Percentiles rank a stretch among this genome's conserved stretches.
Conservation (phyloP, 37 sponge, comb jelly and placozoan species). For the Beroe ovata region DNA sequence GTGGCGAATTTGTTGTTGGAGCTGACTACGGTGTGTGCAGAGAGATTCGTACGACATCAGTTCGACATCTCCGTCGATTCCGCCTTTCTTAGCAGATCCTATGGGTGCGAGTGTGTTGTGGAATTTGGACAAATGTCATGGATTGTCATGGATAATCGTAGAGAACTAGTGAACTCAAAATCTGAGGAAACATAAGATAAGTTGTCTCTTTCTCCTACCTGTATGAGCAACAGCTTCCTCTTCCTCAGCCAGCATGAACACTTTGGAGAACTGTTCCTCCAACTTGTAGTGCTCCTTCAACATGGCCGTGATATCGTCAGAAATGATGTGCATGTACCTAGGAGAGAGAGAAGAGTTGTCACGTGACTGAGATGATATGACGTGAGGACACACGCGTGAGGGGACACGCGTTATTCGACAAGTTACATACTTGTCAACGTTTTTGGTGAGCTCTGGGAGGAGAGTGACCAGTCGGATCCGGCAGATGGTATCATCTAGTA, state of each 20-base stretch:
- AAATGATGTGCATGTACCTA: conserved; percentile 21
- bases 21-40: conserved; percentile 36
- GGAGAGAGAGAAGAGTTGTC: too few relatives aligned
- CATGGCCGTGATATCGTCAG: conserved; percentile 72
- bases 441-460: conserved; percentile 68
- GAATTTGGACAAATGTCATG: background rate
- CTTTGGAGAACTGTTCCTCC: conserved; percentile 68
- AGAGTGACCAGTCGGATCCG: conserved; percentile 70
- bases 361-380: too few relatives aligned
- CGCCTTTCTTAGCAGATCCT: conserved; percentile 57
- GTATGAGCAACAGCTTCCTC: conserved; percentile 60
- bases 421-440: conserved; percentile 18
- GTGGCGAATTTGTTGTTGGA: conserved; percentile 70
- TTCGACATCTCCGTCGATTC: conserved; percentile 49
- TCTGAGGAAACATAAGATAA: background rate
- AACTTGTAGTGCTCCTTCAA: conserved; percentile 75
- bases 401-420: too few relatives aligned
- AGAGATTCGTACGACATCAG: conserved; percentile 60
- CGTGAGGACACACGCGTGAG: too few relatives aligned
- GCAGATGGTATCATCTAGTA: conserved; percentile 76
- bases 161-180: too few relatives aligned
- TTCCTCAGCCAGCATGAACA: conserved; percentile 11
- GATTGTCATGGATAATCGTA: too few relatives aligned
- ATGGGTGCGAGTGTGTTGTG: background rate
- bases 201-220: background rate